These are phyloP conservation scores for Cantharis nigra DNA, from an alignment of 2,888 invertebrate genomes.

Conservation along the genomic window DNA sequence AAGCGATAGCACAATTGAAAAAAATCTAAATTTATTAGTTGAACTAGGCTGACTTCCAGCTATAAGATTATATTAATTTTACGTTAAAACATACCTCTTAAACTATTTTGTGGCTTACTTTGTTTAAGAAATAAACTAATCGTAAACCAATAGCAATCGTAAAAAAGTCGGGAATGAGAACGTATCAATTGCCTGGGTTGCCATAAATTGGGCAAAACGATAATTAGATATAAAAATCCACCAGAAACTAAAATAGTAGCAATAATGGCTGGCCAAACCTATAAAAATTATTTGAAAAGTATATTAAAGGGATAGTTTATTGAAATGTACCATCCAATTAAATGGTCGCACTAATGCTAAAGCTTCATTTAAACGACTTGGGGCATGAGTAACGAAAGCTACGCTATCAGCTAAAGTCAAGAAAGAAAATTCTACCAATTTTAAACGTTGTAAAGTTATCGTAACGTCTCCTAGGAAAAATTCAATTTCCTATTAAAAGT, in stretches of 20 bases:
- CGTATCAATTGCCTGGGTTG: conserved; percentile 51
- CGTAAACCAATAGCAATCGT: conserved; percentile 75
- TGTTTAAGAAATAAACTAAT: conserved; percentile 72
- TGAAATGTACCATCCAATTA: conserved; percentile 64
- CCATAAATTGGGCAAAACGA: conserved; percentile 67
- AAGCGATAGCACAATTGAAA: conserved; percentile 72
- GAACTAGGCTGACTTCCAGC: conserved; percentile 66
- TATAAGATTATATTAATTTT: conserved; percentile 38
- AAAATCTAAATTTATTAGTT: conserved; percentile 68
- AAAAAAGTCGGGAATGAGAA: conserved; percentile 54
- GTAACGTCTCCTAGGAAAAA: conserved; percentile 77
- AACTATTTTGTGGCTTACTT: conserved; percentile 57
- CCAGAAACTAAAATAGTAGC: conserved; percentile 69
- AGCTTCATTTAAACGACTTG: conserved; percentile 73
- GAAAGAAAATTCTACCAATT: conserved; percentile 77
- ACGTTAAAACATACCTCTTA: background rate
- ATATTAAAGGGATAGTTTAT: background rate
- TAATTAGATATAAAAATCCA: conserved; percentile 70
- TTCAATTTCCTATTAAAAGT: conserved; percentile 64
- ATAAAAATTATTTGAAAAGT: background rate
- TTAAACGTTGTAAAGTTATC: conserved; percentile 72
- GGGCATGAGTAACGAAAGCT: conserved; percentile 76
- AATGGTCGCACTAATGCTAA: conserved; percentile 75
- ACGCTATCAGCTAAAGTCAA: conserved; percentile 77
- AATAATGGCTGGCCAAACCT: conserved; percentile 76